Percentiles rank a stretch among this genome's conserved stretches.
Evolutionary conservation across 1,140 invertebrate species (phyloP).

Genomic region (Batillaria attramentaria): DNA sequence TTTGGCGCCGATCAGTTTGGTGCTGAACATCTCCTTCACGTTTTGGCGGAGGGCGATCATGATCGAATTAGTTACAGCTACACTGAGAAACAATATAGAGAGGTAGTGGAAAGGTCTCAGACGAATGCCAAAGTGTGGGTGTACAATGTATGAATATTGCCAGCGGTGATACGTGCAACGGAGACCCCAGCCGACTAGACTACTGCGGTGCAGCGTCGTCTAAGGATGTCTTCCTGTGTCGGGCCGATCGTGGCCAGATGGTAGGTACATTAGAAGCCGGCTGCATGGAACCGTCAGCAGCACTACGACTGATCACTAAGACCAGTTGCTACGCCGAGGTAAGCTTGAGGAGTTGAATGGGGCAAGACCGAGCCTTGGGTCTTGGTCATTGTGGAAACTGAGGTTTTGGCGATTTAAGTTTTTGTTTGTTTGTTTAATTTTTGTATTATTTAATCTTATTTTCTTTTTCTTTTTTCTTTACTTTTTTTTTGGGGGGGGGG

Average conservation of each 20-base stretch:
- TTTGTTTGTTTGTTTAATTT: neutral
- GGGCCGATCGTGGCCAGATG: constrained; percentile 3
- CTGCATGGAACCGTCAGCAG: neutral
- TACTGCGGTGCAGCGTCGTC: neutral
- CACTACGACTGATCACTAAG: neutral
- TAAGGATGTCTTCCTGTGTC: neutral
- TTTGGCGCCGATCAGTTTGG: no score
- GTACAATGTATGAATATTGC: neutral
- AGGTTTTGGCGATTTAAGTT: neutral
- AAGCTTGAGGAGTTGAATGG: neutral
- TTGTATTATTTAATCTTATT: neutral
- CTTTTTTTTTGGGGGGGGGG: no score
- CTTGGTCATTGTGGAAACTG: neutral
- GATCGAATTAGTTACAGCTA: neutral
- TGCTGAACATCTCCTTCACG: no score
- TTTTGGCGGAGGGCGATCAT: no score
- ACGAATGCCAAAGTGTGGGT: neutral
- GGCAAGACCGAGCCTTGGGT: neutral
- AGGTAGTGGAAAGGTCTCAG: neutral
- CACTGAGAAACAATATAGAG: neutral
- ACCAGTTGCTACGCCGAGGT: neutral
- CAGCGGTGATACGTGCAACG: neutral
- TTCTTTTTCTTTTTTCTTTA: no score
- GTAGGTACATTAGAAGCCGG: neutral
- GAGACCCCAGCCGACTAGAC: neutral